Conservation (phyloP, 1,140 invertebrate species). For the Drosophila insularis region DNA sequence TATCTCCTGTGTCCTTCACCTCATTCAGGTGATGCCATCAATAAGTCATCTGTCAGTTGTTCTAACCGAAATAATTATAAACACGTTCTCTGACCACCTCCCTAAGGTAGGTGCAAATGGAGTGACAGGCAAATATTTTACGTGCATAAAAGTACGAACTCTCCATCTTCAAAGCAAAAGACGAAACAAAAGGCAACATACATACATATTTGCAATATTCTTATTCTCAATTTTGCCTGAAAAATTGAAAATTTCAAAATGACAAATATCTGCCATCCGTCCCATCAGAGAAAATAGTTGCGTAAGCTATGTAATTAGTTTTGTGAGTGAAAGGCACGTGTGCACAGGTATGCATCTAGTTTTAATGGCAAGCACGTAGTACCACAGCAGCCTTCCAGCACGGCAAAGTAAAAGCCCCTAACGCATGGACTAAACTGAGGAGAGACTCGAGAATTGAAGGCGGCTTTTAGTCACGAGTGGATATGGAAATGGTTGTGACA, state of each 20-base stretch:
- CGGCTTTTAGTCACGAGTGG: not conserved
- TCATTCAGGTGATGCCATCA: constrained; percentile 4
- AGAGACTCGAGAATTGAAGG: not conserved
- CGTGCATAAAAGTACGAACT: constrained; percentile 50
- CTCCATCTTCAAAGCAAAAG: constrained; percentile 7
- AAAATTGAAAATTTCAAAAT: constrained; percentile 37
- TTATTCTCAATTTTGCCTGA: not conserved
- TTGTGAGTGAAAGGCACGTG: constrained; percentile 47
- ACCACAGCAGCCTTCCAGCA: not conserved
- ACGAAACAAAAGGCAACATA: not conserved
- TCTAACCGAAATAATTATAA: constrained; percentile 55
- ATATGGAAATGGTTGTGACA: constrained; percentile 3
- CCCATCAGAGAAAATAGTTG: constrained; percentile 28
- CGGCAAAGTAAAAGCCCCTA: constrained; percentile 2
- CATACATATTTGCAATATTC: not conserved
- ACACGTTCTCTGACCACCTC: constrained; percentile 46
- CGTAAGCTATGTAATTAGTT: constrained; percentile 52
- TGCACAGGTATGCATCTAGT: constrained; percentile 3
- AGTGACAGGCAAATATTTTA: constrained; percentile 78
- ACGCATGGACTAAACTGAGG: not conserved
- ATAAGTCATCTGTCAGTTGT: constrained; percentile 41
- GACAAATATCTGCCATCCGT: constrained; percentile 6
- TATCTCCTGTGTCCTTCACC: constrained; percentile 12
- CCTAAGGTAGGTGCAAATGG: constrained; percentile 3
- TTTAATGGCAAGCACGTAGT: constrained; percentile 26